phyloP scores from a whole-genome alignment of 2,797 vertebrate species.

The Hippoglossus hippoglossus region DNA sequence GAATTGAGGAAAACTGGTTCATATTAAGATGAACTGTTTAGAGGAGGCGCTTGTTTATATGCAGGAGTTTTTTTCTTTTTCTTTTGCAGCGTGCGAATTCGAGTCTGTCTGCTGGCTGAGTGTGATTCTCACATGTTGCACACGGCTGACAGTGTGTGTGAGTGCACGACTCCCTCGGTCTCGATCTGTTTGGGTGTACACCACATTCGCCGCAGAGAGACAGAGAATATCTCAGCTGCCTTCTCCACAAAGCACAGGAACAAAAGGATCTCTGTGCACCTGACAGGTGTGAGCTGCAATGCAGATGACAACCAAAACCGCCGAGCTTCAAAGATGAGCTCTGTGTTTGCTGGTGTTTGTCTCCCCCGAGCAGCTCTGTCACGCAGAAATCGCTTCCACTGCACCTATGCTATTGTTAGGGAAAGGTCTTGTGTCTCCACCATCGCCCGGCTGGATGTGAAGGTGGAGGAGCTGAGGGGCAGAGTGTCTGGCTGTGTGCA shows the following conservation, averaged over 20 bases:
- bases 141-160: conserved; percentile 16
- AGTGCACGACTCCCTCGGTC: conserved; percentile 5
- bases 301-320: conserved; percentile 49
- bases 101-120: conserved; percentile 10
- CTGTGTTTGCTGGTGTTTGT: conserved; percentile 10
- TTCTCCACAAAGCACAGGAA: conserved; percentile 36
- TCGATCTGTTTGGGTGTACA: conserved; percentile 4
- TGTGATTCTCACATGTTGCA: conserved; percentile 26
- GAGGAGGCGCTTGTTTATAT: conserved; percentile 13
- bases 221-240: conserved; percentile 32
- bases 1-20: conserved; percentile 50
- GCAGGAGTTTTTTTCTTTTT: conserved; percentile 17
- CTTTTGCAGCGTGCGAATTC: conserved; percentile 33
- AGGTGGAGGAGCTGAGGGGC: conserved; percentile 25
- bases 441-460: conserved; percentile 1
- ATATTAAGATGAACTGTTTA: conserved; percentile 28
- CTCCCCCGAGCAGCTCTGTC: conserved; percentile 10
- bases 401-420: conserved; percentile 32
- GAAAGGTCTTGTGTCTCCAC: neutral
- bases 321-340: conserved; percentile 53
- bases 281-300: conserved; percentile 63
- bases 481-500: neutral
- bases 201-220: conserved; percentile 22
- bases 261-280: conserved; percentile 43
- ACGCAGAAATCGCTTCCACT: conserved; percentile 7